Conservation (phyloP, 2,888 invertebrate genomes). For the Uloborus plumipes region DNA sequence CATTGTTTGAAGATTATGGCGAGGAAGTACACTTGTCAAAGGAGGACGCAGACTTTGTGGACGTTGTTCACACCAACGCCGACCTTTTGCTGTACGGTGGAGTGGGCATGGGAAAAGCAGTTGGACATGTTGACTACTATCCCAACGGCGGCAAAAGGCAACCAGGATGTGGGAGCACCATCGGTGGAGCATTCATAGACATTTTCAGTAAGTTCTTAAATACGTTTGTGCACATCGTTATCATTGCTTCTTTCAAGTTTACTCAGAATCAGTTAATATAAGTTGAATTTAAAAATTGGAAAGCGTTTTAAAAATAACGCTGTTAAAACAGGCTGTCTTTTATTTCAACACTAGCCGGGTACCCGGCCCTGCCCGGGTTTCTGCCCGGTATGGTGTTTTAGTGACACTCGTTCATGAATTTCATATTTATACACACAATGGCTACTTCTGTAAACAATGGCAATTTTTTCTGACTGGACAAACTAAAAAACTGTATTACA, state of each 20-base stretch:
- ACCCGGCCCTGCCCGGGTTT: too few species aligned
- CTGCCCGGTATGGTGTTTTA: too few species aligned
- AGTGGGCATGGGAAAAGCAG: conserved; percentile 43
- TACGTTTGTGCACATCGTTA: neutral
- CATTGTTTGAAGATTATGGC: conserved; percentile 60
- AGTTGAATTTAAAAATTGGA: too few species aligned
- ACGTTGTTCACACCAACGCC: conserved; percentile 59
- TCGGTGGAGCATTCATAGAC: conserved; percentile 48
- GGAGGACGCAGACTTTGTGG: conserved; percentile 60
- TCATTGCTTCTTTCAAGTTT: neutral
- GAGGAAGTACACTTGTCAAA: conserved; percentile 46
- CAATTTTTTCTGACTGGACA: too few species aligned
- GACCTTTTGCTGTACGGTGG: conserved; percentile 56
- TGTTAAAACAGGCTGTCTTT: too few species aligned
- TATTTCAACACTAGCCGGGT: too few species aligned
- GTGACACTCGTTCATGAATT: too few species aligned
- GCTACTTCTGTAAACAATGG: too few species aligned
- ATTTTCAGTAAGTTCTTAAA: conserved; percentile 52
- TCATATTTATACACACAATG: too few species aligned
- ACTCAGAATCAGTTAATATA: too few species aligned
- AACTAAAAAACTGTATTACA: too few species aligned
- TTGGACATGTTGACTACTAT: conserved; percentile 62
- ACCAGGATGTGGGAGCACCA: conserved; percentile 55
- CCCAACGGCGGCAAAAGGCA: conserved; percentile 63
- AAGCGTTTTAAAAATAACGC: too few species aligned